These are phyloP conservation scores for Hyperoplus immaculatus DNA, from an alignment of 2,797 vertebrate species.

Conservation along the genomic window DNA sequence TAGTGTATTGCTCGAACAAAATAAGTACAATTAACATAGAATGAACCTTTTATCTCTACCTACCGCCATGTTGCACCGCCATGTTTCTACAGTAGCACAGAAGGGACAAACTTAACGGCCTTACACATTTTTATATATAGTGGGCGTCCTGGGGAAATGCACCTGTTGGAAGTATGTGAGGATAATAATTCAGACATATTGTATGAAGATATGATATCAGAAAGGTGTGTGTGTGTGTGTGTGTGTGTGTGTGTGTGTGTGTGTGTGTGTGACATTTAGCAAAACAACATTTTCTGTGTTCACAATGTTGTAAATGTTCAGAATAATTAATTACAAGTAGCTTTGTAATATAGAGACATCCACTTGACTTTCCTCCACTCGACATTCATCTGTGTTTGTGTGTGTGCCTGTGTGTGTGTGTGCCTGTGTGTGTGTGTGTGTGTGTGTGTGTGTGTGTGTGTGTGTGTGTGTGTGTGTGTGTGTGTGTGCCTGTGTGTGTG, in stretches of 20 bases:
- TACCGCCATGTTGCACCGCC: no score
- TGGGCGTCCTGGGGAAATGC: no score
- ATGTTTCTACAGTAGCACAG: no score
- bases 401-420: conserved; percentile 12
- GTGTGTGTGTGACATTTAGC: conserved; percentile 1
- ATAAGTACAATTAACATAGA: no score
- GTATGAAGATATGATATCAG: not conserved
- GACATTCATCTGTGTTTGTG: conserved; percentile 18
- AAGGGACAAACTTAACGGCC: no score
- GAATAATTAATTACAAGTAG: conserved; percentile 47
- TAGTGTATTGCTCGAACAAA: no score
- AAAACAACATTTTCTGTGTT: conserved; percentile 25
- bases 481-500: not conserved
- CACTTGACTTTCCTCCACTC: conserved; percentile 44
- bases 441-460: conserved; percentile 4
- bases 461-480: not conserved
- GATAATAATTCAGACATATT: not conserved
- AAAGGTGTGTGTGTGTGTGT: not conserved
- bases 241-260: not conserved
- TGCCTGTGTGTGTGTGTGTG: conserved; percentile 14
- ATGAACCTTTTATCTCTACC: no score
- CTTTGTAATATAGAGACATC: conserved; percentile 41
- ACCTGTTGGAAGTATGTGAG: no score
- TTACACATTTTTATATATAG: no score
- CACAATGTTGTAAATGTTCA: not conserved